phyloP scores from a whole-genome alignment of 2,888 invertebrate genomes.

The Adela reaumurella region DNA sequence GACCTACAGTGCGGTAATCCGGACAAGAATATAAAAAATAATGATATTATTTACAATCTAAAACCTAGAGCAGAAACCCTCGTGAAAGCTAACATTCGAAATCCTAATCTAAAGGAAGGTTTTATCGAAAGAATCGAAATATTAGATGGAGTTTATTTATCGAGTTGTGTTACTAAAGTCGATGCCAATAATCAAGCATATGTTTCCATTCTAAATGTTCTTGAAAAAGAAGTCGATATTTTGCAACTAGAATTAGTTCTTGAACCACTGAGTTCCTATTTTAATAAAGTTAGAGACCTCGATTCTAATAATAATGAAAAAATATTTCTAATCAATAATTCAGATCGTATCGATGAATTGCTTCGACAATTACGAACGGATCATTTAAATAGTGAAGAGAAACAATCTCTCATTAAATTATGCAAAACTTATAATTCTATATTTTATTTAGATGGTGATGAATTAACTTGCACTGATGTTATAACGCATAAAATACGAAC shows the following conservation, averaged over 20 bases:
- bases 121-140: conserved; percentile 9
- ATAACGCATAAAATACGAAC: conserved; percentile 1
- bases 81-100: conserved; percentile 10
- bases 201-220: conserved; percentile 9
- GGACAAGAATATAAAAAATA: no score
- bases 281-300: no score
- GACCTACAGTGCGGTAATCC: no score
- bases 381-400: conserved; percentile 3
- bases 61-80: conserved; percentile 10
- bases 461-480: conserved; percentile 3
- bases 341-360: no score
- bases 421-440: not conserved
- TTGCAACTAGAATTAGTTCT: conserved; percentile 9
- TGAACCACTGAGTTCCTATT: conserved; percentile 6
- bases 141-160: conserved; percentile 9
- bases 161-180: conserved; percentile 10
- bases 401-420: not conserved
- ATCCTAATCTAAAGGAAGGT: conserved; percentile 11
- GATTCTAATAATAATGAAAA: no score
- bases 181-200: conserved; percentile 8
- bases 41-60: conserved; percentile 2
- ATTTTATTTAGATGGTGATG: conserved; percentile 4
- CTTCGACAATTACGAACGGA: not conserved
- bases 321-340: no score
- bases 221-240: conserved; percentile 10